Percentiles rank a stretch among this genome's conserved stretches.
These are phyloP conservation scores for Mythimna albipuncta DNA, from an alignment of 2,888 invertebrate species.

Conservation along the genomic window DNA sequence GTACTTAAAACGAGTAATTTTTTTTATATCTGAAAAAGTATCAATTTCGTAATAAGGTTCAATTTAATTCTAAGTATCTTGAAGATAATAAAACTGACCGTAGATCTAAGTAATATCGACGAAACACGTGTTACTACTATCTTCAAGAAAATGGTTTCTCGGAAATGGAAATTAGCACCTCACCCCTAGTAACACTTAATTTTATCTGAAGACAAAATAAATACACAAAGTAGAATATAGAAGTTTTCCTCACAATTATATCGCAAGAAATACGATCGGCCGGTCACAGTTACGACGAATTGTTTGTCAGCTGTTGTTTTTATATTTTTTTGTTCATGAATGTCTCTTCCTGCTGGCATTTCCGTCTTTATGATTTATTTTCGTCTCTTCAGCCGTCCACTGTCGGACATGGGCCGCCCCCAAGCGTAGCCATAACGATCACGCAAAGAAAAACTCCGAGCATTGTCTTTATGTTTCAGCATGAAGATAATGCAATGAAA, in stretches of 20 bases:
- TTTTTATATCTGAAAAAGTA: too few species aligned
- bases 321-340: constrained; percentile 1
- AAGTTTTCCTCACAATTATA: constrained; percentile 14
- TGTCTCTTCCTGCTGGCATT: not conserved
- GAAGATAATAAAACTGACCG: too few species aligned
- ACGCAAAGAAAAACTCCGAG: too few species aligned
- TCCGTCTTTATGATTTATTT: too few species aligned
- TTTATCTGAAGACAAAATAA: not conserved
- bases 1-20: too few species aligned
- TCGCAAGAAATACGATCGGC: constrained; percentile 30
- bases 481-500: too few species aligned
- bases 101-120: not conserved
- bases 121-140: not conserved
- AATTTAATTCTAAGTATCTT: too few species aligned
- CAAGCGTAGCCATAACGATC: too few species aligned
- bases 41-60: too few species aligned
- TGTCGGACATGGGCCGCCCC: too few species aligned
- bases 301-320: constrained; percentile 27
- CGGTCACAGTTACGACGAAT: constrained; percentile 6
- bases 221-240: constrained; percentile 11
- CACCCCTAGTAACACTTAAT: not conserved
- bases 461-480: too few species aligned
- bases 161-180: not conserved
- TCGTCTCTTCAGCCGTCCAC: too few species aligned
- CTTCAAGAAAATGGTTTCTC: not conserved